Percentiles rank a stretch among this genome's conserved stretches.
Evolutionary conservation across 1,140 invertebrate genomes (phyloP).

Genomic region (Paraescarpia echinospica): DNA sequence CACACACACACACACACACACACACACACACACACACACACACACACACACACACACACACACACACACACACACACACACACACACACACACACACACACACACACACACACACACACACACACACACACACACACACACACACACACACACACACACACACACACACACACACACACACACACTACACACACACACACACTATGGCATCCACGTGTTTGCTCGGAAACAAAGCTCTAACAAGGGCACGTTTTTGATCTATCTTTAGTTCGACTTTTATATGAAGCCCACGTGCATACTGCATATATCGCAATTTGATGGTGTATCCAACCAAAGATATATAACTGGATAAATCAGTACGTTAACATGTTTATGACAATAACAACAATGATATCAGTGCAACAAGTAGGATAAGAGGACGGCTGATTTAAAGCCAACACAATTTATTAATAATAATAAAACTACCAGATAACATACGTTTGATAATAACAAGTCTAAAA

Average conservation of each 20-base stretch:
- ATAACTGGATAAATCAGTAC: background rate
- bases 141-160: background rate
- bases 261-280: background rate
- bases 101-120: slow-evolving; percentile 24
- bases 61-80: slow-evolving; percentile 20
- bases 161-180: background rate
- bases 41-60: slow-evolving; percentile 20
- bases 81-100: slow-evolving; percentile 24
- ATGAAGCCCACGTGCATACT: background rate
- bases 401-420: background rate
- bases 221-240: background rate
- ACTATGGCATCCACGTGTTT: background rate
- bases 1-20: slow-evolving; percentile 20
- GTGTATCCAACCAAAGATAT: background rate
- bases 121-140: slow-evolving; percentile 24
- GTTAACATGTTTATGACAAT: background rate
- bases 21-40: slow-evolving; percentile 19
- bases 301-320: background rate
- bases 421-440: background rate
- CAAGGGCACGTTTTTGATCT: too few species aligned
- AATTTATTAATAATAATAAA: background rate
- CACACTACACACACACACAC: background rate
- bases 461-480: background rate
- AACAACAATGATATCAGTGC: background rate
- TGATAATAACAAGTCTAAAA: background rate